Evolutionary conservation across 2,888 invertebrate genomes (phyloP).

Genomic region (Halocaridina rubra): DNA sequence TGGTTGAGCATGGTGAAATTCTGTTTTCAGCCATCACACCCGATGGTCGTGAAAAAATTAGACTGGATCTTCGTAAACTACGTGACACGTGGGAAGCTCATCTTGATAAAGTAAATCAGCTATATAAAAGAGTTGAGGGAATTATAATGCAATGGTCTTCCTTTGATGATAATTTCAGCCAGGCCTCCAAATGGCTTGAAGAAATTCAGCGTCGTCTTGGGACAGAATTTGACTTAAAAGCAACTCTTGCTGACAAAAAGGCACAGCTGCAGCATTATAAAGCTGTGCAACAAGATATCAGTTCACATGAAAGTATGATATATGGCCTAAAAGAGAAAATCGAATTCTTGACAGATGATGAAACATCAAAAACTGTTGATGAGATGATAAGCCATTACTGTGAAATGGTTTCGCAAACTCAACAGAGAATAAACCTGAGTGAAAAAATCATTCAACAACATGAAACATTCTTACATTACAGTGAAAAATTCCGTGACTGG

Average conservation of each 20-base stretch:
- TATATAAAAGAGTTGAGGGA: slow-evolving; percentile 88
- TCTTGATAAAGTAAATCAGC: slow-evolving; percentile 84
- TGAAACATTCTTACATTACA: slow-evolving; percentile 82
- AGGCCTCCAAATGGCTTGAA: slow-evolving; percentile 85
- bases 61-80: slow-evolving; percentile 83
- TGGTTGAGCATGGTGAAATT: slow-evolving; percentile 88
- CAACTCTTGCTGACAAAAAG: slow-evolving; percentile 89
- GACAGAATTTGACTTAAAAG: slow-evolving; percentile 78
- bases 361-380: slow-evolving; percentile 80
- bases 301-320: slow-evolving; percentile 85
- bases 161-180: slow-evolving; percentile 90
- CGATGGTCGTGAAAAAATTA: slow-evolving; percentile 86
- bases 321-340: slow-evolving; percentile 87
- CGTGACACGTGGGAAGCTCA: slow-evolving; percentile 86
- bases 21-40: slow-evolving; percentile 88
- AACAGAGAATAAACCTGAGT: slow-evolving; percentile 76
- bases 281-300: slow-evolving; percentile 85
- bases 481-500: slow-evolving; percentile 87
- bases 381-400: slow-evolving; percentile 81
- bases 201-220: slow-evolving; percentile 82
- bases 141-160: slow-evolving; percentile 90
- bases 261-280: slow-evolving; percentile 84
- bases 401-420: slow-evolving; percentile 76
- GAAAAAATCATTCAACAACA: slow-evolving; percentile 83
- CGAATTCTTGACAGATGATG: slow-evolving; percentile 81